Evolutionary conservation across 2,797 vertebrate species (phyloP).

Genomic region (Rhinella marina): DNA sequence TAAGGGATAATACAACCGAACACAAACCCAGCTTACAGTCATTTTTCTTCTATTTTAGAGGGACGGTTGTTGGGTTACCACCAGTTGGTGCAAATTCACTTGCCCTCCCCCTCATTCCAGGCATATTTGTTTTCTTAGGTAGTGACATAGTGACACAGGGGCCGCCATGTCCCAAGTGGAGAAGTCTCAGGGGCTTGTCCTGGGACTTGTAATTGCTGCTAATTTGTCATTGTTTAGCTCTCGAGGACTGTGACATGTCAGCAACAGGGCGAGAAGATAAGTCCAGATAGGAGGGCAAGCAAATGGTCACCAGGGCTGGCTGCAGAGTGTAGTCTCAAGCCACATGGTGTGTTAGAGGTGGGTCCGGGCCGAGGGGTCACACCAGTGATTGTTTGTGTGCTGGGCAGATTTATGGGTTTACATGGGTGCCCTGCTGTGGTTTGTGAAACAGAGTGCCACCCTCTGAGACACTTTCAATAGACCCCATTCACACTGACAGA

Average conservation of each 20-base stretch:
- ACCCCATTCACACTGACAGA: conserved; percentile 8
- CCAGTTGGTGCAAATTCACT: neutral
- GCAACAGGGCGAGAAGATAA: conserved; percentile 44
- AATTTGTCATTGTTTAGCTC: conserved; percentile 57
- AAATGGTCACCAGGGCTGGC: conserved; percentile 29
- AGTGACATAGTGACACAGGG: neutral
- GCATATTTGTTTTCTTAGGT: conserved; percentile 34
- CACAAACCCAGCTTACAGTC: neutral
- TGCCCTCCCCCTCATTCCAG: neutral
- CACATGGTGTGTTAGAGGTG: conserved; percentile 13
- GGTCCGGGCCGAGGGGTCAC: neutral
- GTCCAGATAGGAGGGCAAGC: conserved; percentile 22
- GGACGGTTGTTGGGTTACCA: neutral
- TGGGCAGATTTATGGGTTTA: conserved; percentile 31
- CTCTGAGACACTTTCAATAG: conserved; percentile 13
- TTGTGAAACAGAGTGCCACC: conserved; percentile 3
- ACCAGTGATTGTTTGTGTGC: conserved; percentile 18
- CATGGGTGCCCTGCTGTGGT: conserved; percentile 36
- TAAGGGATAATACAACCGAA: neutral
- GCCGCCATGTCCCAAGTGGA: conserved; percentile 18
- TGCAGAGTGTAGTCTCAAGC: conserved; percentile 33
- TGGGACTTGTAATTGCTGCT: conserved; percentile 48
- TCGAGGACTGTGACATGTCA: conserved; percentile 55
- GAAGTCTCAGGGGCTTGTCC: neutral
- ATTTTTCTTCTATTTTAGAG: neutral